A percentile compares a stretch with the other conserved stretches of the same genome.
Conservation (phyloP, 2,113 vertebrate species). For the Misgurnus anguillicaudatus region DNA sequence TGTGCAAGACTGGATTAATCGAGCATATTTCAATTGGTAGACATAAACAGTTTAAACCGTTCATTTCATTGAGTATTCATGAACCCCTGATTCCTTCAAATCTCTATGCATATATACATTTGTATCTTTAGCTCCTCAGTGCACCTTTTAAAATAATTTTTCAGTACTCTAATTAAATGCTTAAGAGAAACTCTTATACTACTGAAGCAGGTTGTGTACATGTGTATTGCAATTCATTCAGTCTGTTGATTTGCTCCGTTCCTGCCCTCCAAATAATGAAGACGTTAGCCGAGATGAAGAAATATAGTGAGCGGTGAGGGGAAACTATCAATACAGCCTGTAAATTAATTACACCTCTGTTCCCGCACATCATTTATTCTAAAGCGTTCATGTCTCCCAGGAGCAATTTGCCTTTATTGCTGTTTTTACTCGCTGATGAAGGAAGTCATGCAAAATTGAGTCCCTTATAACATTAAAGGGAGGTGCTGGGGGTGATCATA, state of each 20-base stretch:
- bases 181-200: conserved; percentile 71
- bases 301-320: conserved; percentile 95
- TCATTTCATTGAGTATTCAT: not conserved
- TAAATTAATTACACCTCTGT: conserved; percentile 99
- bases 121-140: not conserved
- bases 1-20: not conserved
- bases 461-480: conserved; percentile 91
- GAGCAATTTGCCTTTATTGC: conserved; percentile 99
- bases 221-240: conserved; percentile 69
- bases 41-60: too few species aligned
- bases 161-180: conserved; percentile 73
- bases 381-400: conserved; percentile 92
- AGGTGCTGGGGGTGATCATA: conserved; percentile 51
- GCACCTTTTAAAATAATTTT: conserved; percentile 52
- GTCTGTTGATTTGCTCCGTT: conserved; percentile 60
- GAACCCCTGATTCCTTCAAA: not conserved
- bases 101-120: not conserved
- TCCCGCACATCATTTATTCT: conserved; percentile 99
- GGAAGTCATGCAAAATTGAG: conserved; percentile 93
- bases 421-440: conserved; percentile 92
- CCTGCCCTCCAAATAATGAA: conserved; percentile 79
- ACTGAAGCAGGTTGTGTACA: conserved; percentile 69
- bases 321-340: conserved; percentile 99
- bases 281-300: conserved; percentile 98
- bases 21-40: not conserved